Evolutionary conservation across 2,797 vertebrate genomes (phyloP).

Genomic region (Tragelaphus oryx): DNA sequence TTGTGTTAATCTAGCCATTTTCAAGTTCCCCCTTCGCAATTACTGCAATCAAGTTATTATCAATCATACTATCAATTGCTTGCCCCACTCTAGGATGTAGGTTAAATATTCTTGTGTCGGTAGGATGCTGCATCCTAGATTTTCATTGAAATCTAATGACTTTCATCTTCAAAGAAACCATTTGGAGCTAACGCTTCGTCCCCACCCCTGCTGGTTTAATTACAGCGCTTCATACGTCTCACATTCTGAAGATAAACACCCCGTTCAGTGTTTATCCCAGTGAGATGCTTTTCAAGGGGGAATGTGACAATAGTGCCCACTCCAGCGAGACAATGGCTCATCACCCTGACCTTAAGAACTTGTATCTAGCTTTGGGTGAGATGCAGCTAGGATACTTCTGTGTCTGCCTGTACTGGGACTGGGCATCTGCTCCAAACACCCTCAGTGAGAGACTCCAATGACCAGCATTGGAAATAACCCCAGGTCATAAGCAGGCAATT

Average conservation of each 20-base stretch:
- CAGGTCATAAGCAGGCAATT: neutral
- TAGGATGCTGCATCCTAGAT: conserved; percentile 83
- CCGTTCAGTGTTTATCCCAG: neutral
- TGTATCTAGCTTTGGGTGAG: neutral
- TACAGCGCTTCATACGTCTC: conserved; percentile 58
- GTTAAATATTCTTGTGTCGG: conserved; percentile 88
- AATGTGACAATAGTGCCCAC: neutral
- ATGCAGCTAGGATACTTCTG: no score
- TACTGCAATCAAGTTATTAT: conserved; percentile 90
- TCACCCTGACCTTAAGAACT: neutral
- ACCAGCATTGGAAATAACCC: neutral
- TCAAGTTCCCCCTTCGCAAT: conserved; percentile 84
- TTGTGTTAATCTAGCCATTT: conserved; percentile 47
- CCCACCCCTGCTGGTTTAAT: conserved; percentile 75
- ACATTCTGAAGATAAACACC: conserved; percentile 67
- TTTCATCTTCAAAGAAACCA: conserved; percentile 82
- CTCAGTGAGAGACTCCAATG: neutral
- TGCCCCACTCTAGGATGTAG: conserved; percentile 89
- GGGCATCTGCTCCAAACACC: accelerated
- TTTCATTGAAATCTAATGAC: conserved; percentile 92
- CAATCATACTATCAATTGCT: conserved; percentile 93
- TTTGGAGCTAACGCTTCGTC: conserved; percentile 43
- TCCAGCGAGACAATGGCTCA: neutral
- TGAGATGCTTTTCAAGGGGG: conserved; percentile 1
- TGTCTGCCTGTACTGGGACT: no score